A percentile compares a stretch with the other conserved stretches of the same genome.
These are phyloP conservation scores for Antechinus flavipes DNA, from an alignment of 2,113 vertebrate species.

Conservation along the genomic window DNA sequence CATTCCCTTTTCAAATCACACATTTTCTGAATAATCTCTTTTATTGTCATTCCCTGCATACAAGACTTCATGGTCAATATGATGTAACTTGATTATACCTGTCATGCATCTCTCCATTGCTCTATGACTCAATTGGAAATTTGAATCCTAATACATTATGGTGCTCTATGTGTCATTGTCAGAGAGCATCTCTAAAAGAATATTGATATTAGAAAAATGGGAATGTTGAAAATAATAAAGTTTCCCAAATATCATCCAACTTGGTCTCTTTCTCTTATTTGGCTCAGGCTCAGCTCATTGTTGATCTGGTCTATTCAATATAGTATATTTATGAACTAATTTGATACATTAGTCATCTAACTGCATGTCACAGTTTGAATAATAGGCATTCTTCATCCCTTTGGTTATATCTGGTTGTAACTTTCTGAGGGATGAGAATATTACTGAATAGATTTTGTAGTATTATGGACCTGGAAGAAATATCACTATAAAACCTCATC, in stretches of 20 bases:
- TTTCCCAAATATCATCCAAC: background rate
- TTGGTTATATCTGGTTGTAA: background rate
- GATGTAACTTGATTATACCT: too few species aligned
- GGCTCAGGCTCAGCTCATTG: background rate
- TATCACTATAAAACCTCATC: background rate
- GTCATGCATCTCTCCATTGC: too few species aligned
- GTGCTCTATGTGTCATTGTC: too few species aligned
- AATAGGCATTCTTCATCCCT: background rate
- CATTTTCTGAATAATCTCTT: too few species aligned
- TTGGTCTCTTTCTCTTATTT: background rate
- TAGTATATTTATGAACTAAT: background rate
- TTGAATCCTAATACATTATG: too few species aligned
- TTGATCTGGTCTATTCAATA: background rate
- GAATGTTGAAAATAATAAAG: too few species aligned
- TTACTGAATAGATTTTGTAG: background rate
- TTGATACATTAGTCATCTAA: background rate
- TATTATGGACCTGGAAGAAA: background rate
- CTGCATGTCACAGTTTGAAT: background rate
- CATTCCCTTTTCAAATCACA: too few species aligned
- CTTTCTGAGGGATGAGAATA: background rate
- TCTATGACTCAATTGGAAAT: too few species aligned
- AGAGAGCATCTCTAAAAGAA: too few species aligned
- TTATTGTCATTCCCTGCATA: too few species aligned
- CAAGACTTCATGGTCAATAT: too few species aligned
- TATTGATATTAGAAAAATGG: too few species aligned